Evolutionary conservation across 53 echinoderm and acorn worm species (phyloP), one percentile per base, ranked within the genome.

Genomic region (Antedon mediterranea): DNA sequence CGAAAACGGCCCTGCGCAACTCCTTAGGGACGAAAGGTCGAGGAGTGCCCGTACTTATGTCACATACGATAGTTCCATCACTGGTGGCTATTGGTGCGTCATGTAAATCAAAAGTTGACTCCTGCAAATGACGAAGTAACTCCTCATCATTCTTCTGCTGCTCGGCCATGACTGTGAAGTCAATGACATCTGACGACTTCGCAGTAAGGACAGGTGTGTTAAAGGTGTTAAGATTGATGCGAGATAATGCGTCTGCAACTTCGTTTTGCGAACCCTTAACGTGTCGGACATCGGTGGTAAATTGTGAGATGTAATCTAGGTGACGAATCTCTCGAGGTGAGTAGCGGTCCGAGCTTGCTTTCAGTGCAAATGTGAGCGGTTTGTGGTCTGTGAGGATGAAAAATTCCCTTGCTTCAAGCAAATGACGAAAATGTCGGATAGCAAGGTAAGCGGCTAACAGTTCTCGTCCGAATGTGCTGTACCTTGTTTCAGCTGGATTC

Each of bases 391-490:
- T 85, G 72, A 74, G 79, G 0, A 74, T 26, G 0, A n/a, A 73
- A 74, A 79, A 79, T 13, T 73, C 0, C 28, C 79, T n/a, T 3
- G 75, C 84, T 43, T 84, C 81, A 0, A 85, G 34, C 1, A 81
- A 31, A 33, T 85, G 81, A 18, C 81, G 71, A 29, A 85, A 85
- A 72, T 85, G 81, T 32, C 34, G 34, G 23, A 85, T 71, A 0
- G 32, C 27, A 9, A 76, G 11, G 34, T 80, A 85, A n/a, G 34
- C 43, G 27, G 75, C 75, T n/a, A n/a, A n/a, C n/a, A n/a, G n/a
- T n/a, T n/a, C n/a, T n/a, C n/a, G n/a, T n/a, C n/a, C n/a, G n/a
- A 85, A 85, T 3, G 77, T 72, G 31, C 85, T 85, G 29, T 81
- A 85, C n/a, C 34, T 29, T 0, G 13, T 72, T 43, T 85, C 85